phyloP scores from a whole-genome alignment of 2,888 invertebrate genomes.

The Sympetrum striolatum region DNA sequence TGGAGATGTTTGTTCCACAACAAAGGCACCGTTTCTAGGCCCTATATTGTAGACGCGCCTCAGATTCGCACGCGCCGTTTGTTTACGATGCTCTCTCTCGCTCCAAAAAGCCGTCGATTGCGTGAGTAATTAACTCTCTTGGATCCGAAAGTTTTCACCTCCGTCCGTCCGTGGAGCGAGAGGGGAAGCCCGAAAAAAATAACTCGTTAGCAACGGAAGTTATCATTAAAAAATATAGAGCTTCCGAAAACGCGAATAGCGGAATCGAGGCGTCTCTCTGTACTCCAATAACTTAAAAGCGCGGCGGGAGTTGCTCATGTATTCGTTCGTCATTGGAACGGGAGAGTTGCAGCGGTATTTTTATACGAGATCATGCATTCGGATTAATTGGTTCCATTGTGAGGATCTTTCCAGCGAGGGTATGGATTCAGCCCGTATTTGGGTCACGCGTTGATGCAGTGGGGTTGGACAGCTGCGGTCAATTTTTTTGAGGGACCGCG shows the following conservation, averaged over 20 bases:
- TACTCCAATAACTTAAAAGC: not conserved
- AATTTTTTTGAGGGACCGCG: too few relatives aligned
- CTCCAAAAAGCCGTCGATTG: not conserved
- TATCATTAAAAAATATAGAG: not conserved
- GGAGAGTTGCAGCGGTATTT: too few relatives aligned
- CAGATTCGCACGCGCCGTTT: not conserved
- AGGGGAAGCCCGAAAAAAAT: not conserved
- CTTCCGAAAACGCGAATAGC: not conserved
- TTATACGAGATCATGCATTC: too few relatives aligned
- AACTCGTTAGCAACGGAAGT: not conserved
- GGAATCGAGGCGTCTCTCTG: not conserved
- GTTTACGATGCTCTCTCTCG: not conserved
- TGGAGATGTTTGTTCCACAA: too few relatives aligned
- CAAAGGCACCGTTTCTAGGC: too few relatives aligned
- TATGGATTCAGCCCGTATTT: too few relatives aligned
- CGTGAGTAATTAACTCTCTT: not conserved
- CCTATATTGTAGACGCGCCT: too few relatives aligned
- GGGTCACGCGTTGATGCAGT: too few relatives aligned
- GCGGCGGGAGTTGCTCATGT: not conserved
- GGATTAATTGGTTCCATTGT: too few relatives aligned
- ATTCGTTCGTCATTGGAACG: too few relatives aligned
- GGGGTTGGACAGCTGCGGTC: too few relatives aligned
- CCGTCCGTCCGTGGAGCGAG: not conserved
- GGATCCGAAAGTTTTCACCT: not conserved
- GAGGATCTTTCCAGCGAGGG: too few relatives aligned